Percentiles rank a stretch among this genome's conserved stretches.
phyloP scores from a whole-genome alignment of 2,888 invertebrate species.

The Melanostoma scalare region DNA sequence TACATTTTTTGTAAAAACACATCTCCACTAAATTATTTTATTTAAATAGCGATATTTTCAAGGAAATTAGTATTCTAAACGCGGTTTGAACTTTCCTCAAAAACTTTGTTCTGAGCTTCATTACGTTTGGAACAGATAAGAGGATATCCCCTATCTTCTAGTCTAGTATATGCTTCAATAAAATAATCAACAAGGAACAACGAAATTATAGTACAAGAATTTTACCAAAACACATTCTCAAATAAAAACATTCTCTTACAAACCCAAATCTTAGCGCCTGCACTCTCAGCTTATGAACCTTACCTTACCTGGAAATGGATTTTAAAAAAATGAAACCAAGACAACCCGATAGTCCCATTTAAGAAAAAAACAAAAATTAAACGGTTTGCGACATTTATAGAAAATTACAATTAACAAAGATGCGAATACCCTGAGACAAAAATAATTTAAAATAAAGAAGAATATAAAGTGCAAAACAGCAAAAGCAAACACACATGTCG shows the following conservation, averaged over 20 bases:
- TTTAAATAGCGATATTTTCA: no score
- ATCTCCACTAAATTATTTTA: no score
- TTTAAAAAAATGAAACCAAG: conserved; percentile 1
- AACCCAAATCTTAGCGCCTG: not conserved
- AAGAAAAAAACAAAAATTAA: conserved; percentile 8
- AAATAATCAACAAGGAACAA: no score
- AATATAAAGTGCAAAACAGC: conserved; percentile 67
- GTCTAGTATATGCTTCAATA: no score
- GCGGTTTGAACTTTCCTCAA: no score
- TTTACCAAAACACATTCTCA: no score
- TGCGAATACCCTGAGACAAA: conserved; percentile 61
- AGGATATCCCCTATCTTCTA: no score
- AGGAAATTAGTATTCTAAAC: no score
- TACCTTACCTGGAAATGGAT: conserved; percentile 53
- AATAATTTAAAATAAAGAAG: conserved; percentile 23
- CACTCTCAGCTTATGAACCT: conserved; percentile 33
- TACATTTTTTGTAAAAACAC: no score
- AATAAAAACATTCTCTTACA: not conserved
- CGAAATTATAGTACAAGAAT: no score
- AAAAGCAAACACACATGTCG: conserved; percentile 73
- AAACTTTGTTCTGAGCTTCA: no score
- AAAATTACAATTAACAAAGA: conserved; percentile 65
- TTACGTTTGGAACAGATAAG: no score
- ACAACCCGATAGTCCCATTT: conserved; percentile 32
- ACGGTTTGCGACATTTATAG: conserved; percentile 53